These are phyloP conservation scores for Elephantulus edwardii DNA, from an alignment of 2,113 vertebrate species.

Conservation along the genomic window DNA sequence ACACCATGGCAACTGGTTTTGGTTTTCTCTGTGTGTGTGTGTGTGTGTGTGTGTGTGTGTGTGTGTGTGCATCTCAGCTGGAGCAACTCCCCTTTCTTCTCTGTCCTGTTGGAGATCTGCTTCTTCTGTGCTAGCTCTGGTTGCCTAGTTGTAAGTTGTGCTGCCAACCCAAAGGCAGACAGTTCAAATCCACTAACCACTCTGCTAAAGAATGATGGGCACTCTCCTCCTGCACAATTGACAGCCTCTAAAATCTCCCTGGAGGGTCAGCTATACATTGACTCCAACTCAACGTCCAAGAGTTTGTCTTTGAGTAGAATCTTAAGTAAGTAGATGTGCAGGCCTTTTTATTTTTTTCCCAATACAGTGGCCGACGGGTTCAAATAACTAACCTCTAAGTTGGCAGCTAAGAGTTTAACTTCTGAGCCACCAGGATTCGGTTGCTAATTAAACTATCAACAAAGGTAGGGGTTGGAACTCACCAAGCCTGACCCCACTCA, in stretches of 20 bases:
- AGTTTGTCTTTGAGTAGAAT: neutral
- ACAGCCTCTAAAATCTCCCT: too few species aligned
- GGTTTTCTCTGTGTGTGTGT: neutral
- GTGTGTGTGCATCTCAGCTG: neutral
- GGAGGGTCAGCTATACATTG: too few species aligned
- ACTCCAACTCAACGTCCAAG: too few species aligned
- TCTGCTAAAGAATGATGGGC: too few species aligned
- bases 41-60: neutral
- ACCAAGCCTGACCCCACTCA: neutral
- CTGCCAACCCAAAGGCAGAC: too few species aligned
- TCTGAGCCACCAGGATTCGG: neutral
- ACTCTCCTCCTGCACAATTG: too few species aligned
- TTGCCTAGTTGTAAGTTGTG: too few species aligned
- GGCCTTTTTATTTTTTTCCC: too few species aligned
- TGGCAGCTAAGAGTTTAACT: neutral
- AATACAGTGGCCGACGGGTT: neutral
- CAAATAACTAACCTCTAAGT: neutral
- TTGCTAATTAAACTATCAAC: neutral
- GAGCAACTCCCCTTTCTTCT: neutral
- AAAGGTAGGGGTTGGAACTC: neutral
- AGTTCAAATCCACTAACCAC: too few species aligned
- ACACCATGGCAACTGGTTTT: neutral
- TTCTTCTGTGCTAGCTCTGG: too few species aligned
- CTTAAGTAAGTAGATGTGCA: neutral
- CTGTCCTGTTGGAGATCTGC: neutral